These are phyloP conservation scores for Heliconius himera DNA, from an alignment of 1,140 invertebrate genomes.

Conservation along the genomic window DNA sequence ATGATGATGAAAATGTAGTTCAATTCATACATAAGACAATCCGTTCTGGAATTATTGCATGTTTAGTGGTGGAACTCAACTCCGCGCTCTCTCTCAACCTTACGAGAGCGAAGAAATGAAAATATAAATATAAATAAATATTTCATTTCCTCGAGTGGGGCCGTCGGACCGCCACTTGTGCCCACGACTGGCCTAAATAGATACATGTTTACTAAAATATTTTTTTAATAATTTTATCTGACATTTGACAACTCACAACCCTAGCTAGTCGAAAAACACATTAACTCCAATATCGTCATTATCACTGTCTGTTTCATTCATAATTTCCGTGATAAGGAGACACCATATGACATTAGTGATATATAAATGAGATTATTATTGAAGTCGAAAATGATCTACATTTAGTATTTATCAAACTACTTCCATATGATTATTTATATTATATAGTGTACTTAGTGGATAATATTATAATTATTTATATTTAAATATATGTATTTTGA, in stretches of 20 bases:
- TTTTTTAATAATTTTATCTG: conserved; percentile 3
- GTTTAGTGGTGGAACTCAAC: too few species aligned
- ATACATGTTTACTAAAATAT: too few species aligned
- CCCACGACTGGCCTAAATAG: not conserved
- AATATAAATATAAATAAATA: not conserved
- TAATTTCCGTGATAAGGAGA: conserved; percentile 59
- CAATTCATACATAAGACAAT: too few species aligned
- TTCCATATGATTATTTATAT: conserved; percentile 1
- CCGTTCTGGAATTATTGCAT: too few species aligned
- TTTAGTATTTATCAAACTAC: conserved; percentile 18
- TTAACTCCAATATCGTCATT: conserved; percentile 38
- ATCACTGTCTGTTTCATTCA: conserved; percentile 60
- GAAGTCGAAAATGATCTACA: conserved; percentile 25
- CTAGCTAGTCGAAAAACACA: conserved; percentile 46
- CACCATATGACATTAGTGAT: conserved; percentile 43
- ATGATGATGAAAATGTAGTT: too few species aligned
- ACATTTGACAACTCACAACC: conserved; percentile 30
- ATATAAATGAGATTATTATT: conserved; percentile 44
- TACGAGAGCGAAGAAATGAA: too few species aligned
- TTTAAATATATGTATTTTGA: too few species aligned
- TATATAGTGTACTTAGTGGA: not conserved
- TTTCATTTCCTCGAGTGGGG: not conserved
- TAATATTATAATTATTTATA: not conserved
- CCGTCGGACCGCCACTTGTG: too few species aligned
- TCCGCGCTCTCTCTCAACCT: too few species aligned